Evolutionary conservation across 2,888 invertebrate genomes (phyloP), one percentile per base, ranked within the genome.

Genomic region (Melinaea menophilus): DNA sequence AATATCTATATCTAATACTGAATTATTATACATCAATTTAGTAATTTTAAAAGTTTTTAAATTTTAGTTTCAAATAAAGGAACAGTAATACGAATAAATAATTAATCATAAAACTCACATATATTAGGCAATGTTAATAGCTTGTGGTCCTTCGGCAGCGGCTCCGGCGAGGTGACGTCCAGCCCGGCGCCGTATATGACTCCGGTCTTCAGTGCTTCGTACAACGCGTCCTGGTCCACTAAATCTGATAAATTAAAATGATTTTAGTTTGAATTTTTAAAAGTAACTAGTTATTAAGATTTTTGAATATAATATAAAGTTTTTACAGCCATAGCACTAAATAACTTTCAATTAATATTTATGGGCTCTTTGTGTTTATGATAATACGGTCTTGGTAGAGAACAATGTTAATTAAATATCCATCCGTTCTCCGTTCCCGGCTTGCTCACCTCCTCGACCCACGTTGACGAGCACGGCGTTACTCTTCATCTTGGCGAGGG

Each of bases 81-180:
- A 22, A 22, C 22, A 22, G 22, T 22, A 22, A 22, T 22, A 22
- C 22, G 22, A 22, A 22, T 22, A 22, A 22, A 22, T 22, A 22
- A 22, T 22, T 22, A 22, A 22, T 37, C 37, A 37, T 37, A 5
- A 5, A 47, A 80, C 88, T 84, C 68, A 90, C 90, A 89, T 54
- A 88, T 70, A 68, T 91, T 90, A 3, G 94, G 93, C 45, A 98
- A 85, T 35, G 92, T 93, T 12, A 96, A 78, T n/a, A 98, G 87
- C 61, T 95, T 95, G 81, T 96, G 94, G 79, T 95, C 93, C 5
- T 92, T 82, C 0, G 98, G 96, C 61, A 99, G 80, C 0, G 98
- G 98, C 81, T 99, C 98, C 0, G 98, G 98, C 1, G 94, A 93
- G 75, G 95, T 96, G 3, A 98, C 98, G 81, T 99, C 98, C 2